A percentile compares a stretch with the other conserved stretches of the same genome.
Evolutionary conservation across 2,113 vertebrate genomes (phyloP).

Genomic region (Gallinago media): DNA sequence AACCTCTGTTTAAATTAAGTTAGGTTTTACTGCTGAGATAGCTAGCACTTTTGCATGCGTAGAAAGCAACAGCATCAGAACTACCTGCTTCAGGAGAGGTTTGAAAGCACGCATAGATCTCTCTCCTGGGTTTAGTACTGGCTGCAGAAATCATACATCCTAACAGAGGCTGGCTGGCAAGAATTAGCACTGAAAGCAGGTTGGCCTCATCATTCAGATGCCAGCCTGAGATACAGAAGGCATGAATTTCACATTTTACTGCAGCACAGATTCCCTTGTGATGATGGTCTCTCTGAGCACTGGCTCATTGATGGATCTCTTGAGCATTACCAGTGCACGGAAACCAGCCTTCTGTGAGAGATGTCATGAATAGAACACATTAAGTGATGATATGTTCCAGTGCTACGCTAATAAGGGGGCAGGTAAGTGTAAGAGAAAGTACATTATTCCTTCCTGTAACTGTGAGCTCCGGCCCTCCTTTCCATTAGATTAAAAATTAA

Average conservation of each 20-base stretch:
- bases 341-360: neutral
- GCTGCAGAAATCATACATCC: neutral
- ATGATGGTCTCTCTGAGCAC: neutral
- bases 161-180: neutral
- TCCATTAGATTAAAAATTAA: slow-evolving; percentile 8
- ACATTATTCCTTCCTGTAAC: neutral
- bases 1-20: slow-evolving; percentile 1
- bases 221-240: neutral
- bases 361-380: neutral
- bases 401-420: neutral
- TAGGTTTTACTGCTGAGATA: neutral
- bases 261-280: neutral
- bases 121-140: neutral
- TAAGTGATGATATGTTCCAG: neutral
- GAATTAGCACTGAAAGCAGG: neutral
- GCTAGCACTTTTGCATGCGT: neutral
- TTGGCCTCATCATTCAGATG: neutral
- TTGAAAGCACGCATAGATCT: neutral
- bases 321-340: neutral
- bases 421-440: neutral
- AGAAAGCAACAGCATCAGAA: slow-evolving; percentile 12
- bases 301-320: neutral
- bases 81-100: neutral
- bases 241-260: neutral
- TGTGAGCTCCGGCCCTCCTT: neutral